A percentile compares a stretch with the other conserved stretches of the same genome.
These are phyloP conservation scores for Apodemus speciosus DNA, from an alignment of 2,113 vertebrate species.

Conservation along the genomic window DNA sequence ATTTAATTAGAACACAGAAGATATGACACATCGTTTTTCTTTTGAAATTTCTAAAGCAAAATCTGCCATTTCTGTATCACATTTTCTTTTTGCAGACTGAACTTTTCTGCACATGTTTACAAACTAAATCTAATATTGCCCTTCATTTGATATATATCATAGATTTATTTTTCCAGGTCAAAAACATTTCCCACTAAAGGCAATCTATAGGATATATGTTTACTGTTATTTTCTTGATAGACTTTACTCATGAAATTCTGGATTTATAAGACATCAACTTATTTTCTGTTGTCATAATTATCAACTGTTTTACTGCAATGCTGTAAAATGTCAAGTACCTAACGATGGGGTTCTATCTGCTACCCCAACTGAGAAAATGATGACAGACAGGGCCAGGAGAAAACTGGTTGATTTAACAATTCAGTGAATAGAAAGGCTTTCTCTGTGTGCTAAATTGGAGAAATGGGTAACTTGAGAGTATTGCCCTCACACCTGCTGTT, in stretches of 20 bases:
- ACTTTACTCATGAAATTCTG: not conserved
- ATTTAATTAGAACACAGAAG: constrained; percentile 59
- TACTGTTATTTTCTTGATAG: not conserved
- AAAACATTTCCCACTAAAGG: not conserved
- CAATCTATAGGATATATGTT: not conserved
- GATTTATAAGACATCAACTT: constrained; percentile 20
- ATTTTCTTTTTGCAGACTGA: not conserved
- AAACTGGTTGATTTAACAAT: constrained; percentile 56
- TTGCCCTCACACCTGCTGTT: not conserved
- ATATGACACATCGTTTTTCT: not conserved
- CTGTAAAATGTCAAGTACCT: constrained; percentile 45
- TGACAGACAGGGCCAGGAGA: not conserved
- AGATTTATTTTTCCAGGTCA: not conserved
- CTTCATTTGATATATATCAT: not conserved
- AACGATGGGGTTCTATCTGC: constrained; percentile 39
- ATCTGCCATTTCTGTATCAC: constrained; percentile 20
- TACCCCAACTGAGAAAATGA: constrained; percentile 31
- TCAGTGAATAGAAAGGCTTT: constrained; percentile 15
- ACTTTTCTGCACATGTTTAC: constrained; percentile 28
- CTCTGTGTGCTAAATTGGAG: not conserved
- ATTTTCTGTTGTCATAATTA: constrained; percentile 16
- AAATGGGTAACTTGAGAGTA: not conserved
- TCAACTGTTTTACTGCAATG: constrained; percentile 10
- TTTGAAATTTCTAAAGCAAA: not conserved
- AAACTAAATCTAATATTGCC: constrained; percentile 2